A percentile compares a stretch with the other conserved stretches of the same genome.
phyloP scores from a whole-genome alignment of 2,797 vertebrate genomes.

The Tolypeutes matacus region DNA sequence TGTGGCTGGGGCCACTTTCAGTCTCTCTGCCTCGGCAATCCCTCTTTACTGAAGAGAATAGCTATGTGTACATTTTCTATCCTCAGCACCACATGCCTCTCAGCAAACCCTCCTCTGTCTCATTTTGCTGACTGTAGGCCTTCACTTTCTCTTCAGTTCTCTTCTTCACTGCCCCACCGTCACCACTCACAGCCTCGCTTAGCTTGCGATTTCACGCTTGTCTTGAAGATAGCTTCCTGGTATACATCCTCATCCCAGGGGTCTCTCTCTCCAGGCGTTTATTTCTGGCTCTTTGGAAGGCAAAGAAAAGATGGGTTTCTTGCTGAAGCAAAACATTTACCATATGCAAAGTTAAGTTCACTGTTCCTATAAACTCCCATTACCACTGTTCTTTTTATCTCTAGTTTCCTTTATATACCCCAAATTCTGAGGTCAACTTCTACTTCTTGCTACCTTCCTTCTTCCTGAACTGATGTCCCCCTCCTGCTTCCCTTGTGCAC shows the following conservation, averaged over 20 bases:
- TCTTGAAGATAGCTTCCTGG: background rate
- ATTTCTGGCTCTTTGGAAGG: background rate
- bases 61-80: background rate
- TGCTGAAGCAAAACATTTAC: background rate
- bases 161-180: background rate
- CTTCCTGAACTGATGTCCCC: background rate
- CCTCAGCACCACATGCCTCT: background rate
- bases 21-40: background rate
- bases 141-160: background rate
- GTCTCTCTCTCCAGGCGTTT: background rate
- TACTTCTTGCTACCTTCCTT: background rate
- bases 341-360: background rate
- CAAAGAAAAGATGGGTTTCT: background rate
- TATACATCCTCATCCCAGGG: background rate
- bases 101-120: background rate
- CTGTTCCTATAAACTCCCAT: background rate
- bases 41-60: background rate
- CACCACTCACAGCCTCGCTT: background rate
- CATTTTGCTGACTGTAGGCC: background rate
- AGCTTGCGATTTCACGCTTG: background rate
- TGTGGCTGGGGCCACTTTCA: background rate
- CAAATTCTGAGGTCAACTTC: background rate
- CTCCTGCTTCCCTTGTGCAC: background rate
- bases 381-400: conserved; percentile 20
- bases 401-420: background rate